Evolutionary conservation across 1,140 invertebrate species (phyloP).

Genomic region (Diploscapter pachys): DNA sequence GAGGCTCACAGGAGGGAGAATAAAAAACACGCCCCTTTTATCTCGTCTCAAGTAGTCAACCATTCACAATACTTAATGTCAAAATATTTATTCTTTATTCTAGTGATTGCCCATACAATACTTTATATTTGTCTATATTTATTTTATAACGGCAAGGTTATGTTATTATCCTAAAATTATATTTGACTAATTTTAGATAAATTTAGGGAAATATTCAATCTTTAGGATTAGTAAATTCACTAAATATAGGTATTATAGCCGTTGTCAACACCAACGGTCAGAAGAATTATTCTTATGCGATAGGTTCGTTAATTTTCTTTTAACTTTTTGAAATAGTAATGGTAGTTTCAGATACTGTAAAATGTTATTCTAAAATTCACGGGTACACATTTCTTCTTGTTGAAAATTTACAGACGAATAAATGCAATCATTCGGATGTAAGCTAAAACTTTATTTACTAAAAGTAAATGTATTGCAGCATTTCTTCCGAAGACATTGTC

Average conservation of each 20-base stretch:
- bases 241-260: background rate
- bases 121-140: too few species aligned
- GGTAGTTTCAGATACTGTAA: constrained; percentile 13
- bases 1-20: too few species aligned
- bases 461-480: background rate
- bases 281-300: background rate
- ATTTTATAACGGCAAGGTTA: too few species aligned
- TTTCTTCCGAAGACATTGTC: constrained; percentile 18
- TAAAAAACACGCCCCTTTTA: too few species aligned
- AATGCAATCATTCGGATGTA: constrained; percentile 6
- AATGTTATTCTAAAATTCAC: constrained; percentile 15
- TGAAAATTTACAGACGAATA: background rate
- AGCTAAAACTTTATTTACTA: background rate
- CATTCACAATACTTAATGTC: too few species aligned
- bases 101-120: too few species aligned
- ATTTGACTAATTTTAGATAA: too few species aligned
- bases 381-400: constrained; percentile 10
- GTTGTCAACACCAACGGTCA: background rate
- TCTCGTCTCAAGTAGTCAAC: too few species aligned
- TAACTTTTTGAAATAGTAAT: background rate
- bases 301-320: background rate
- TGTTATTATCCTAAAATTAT: too few species aligned
- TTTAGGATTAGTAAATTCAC: too few species aligned
- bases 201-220: too few species aligned
- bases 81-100: too few species aligned